Evolutionary conservation across 2,888 invertebrate genomes (phyloP).

Genomic region (Chrysina gloriosa): DNA sequence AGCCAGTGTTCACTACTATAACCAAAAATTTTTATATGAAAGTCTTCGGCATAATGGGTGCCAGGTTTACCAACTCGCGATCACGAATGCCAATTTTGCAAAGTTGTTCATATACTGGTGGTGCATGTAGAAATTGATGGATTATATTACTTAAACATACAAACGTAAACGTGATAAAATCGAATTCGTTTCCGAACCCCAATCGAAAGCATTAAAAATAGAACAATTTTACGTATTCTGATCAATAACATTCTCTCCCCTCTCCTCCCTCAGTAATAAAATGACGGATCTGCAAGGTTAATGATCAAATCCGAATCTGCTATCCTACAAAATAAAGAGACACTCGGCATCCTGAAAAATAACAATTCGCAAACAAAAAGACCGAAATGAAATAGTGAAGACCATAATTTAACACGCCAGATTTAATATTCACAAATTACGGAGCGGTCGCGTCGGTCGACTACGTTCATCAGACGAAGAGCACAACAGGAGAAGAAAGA

Average conservation of each 20-base stretch:
- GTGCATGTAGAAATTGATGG: too few species aligned
- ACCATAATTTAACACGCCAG: conserved; percentile 34
- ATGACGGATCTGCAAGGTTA: neutral
- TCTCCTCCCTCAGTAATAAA: neutral
- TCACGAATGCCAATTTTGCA: too few species aligned
- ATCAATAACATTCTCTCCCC: neutral
- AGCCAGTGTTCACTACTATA: too few species aligned
- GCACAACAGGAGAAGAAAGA: neutral
- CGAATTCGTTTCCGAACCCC: too few species aligned
- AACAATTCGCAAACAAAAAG: conserved; percentile 11
- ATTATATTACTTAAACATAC: too few species aligned
- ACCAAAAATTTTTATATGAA: too few species aligned
- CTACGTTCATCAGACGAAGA: neutral
- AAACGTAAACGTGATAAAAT: too few species aligned
- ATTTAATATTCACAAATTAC: conserved; percentile 37
- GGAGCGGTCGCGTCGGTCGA: conserved; percentile 9
- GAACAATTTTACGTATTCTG: neutral
- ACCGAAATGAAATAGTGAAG: conserved; percentile 26
- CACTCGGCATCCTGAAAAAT: conserved; percentile 25
- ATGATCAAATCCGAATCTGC: neutral
- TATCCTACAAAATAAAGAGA: neutral
- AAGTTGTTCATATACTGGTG: too few species aligned
- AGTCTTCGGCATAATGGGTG: too few species aligned
- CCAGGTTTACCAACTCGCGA: too few species aligned
- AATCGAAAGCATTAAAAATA: neutral